Base-by-base conservation (phyloP, 2,888 invertebrate species). In the Rotaria macrura region DNA sequence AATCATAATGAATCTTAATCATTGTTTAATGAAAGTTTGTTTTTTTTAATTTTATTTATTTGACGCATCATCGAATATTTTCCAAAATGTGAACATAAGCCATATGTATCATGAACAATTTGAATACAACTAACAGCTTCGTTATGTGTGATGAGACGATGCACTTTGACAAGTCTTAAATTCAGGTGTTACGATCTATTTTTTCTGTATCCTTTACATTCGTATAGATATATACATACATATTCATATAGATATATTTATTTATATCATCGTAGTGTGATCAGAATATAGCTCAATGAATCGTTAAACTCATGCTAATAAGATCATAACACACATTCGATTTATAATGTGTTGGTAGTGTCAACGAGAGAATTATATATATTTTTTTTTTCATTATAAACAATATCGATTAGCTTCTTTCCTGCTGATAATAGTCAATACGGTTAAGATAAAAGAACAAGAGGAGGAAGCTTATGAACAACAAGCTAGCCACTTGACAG, bases 391-490 rank as follows among this genome's bases (percentile, higher is more conserved):
- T 65, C 65, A 34, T 65, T 65, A 1, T 65, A 34, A 65, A 29
- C 65, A 65, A 65, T 65, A 65, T 65, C 65, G 65, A 65, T 65
- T 65, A 65, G 65, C 34, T 65, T 65, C 65, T 65, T 65, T 65
- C 65, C 65, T 65, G 65, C 65, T 65, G 65, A 65, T 65, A 65
- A 65, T 65, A 65, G 65, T 65, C 65, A 65, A 34, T 34, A 34
- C 65, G 65, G 65, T 34, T 65, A 65, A 65, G 65, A 65, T 65
- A 34, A 65, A 65, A 65, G 65, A 57, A 57, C 10, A 57, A 3
- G 65, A 65, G 17, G 65, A 65, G 65, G 34, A 65, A 29, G 65
- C 65, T 65, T 65, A 65, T 65, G 65, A 65, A 65, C 65, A 65
- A 65, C 65, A 65, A 65, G 65, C 65, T 65, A 65, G 29, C 29